These are phyloP conservation scores for Hartigia nigra DNA, from an alignment of 2,888 invertebrate species.

Conservation along the genomic window DNA sequence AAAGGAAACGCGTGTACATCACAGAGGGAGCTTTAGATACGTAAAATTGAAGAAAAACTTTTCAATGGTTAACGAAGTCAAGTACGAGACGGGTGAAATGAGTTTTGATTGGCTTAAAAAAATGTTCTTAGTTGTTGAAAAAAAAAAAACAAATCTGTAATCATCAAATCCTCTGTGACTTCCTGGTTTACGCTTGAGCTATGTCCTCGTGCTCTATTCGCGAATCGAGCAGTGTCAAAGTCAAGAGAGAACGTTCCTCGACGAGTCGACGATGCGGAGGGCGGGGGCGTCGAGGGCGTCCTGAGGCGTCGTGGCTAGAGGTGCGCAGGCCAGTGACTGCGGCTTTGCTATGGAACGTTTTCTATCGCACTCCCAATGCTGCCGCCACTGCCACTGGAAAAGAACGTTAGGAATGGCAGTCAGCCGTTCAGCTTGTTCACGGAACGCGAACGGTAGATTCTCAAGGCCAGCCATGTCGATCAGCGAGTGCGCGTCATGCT, in stretches of 20 bases:
- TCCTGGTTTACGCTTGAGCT: conserved; percentile 55
- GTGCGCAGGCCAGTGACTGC: not conserved
- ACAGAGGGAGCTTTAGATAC: not conserved
- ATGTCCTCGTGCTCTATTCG: conserved; percentile 54
- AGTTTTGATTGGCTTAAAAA: not conserved
- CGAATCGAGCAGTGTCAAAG: conserved; percentile 53
- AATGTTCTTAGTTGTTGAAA: conserved; percentile 18
- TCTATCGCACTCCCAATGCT: not conserved
- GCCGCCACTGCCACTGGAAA: not conserved
- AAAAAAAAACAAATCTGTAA: conserved; percentile 28
- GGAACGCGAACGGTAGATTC: conserved; percentile 10
- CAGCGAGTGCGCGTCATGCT: not conserved
- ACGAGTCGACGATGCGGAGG: not conserved
- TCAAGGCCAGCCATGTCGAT: conserved; percentile 6
- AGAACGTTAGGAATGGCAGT: not conserved
- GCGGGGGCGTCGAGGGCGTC: not conserved
- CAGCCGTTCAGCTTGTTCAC: not conserved
- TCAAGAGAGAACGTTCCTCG: conserved; percentile 53
- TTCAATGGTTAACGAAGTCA: not conserved
- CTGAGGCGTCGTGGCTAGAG: not conserved
- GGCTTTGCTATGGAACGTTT: conserved; percentile 18
- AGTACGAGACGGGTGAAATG: not conserved
- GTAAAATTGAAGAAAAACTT: not conserved
- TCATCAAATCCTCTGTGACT: conserved; percentile 42
- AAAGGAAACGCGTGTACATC: conserved; percentile 8